Conservation (phyloP, 2,888 invertebrate genomes). For the Hermaeophaga mercurialis region DNA sequence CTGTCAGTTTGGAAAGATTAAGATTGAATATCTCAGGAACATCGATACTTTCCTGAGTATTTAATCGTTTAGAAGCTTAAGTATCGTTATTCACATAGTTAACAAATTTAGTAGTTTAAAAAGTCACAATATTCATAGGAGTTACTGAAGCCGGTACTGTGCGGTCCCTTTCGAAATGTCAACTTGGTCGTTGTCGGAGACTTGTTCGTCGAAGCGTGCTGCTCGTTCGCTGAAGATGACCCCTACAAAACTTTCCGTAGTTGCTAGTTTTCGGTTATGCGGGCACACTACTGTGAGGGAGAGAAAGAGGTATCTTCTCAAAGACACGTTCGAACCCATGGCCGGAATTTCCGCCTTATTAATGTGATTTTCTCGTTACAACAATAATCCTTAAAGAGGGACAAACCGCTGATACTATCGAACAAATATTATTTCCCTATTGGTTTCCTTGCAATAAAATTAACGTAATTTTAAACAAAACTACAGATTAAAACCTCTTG, state of each 20-base stretch:
- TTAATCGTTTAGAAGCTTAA: no score
- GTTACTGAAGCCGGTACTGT: not conserved
- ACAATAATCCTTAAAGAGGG: conserved; percentile 3
- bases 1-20: no score
- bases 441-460: no score
- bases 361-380: conserved; percentile 7
- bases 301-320: conserved; percentile 8
- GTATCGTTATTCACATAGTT: no score
- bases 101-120: no score
- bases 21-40: no score
- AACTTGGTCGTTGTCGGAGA: conserved; percentile 44
- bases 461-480: no score
- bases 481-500: no score
- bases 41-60: no score
- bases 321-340: conserved; percentile 20
- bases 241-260: conserved; percentile 26
- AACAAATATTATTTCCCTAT: conserved; percentile 1
- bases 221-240: conserved; percentile 36
- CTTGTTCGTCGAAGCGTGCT: conserved; percentile 49
- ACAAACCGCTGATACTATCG: conserved; percentile 3
- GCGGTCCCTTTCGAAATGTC: conserved; percentile 20
- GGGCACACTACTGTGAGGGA: conserved; percentile 12
- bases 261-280: conserved; percentile 21
- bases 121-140: no score
- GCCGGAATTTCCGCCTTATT: conserved; percentile 24